Evolutionary conservation across 2,113 vertebrate species (phyloP), one percentile per base, ranked within the genome.

Genomic region (Apodemus sylvaticus): DNA sequence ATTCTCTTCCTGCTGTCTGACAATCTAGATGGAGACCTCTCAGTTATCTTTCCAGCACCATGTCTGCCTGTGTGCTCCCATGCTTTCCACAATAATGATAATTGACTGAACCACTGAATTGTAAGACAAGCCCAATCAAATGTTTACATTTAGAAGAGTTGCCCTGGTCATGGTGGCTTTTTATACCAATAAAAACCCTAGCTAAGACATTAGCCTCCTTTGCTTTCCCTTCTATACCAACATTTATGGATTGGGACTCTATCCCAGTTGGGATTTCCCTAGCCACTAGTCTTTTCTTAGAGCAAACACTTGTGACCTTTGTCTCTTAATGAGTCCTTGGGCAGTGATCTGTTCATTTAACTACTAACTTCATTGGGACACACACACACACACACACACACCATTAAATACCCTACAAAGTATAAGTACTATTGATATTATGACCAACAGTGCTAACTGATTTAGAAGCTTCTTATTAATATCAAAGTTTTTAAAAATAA

Each of bases 401-500:
- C n/a, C n/a, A n/a, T n/a, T n/a, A 73, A 55, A 58, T 42, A 58
- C 4, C 51, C 51, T 8, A 31, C n/a, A 74, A 60, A 60, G 26
- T 10, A 58, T 73, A 39, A 60, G 55, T 55, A 68, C 70, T 91
- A 94, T 42, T 79, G 73, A 89, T 94, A 91, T 64, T 89, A 31
- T 93, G 87, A 74, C 90, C 92, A 86, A 76, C 62, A 36, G 20
- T 92, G n/a, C 3, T 16, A 34, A 71, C 74, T 88, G 81, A 89
- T 76, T 94, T 76, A 95, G 79, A 97, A 95, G 85, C 16, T 87
- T 66, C 70, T 86, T 81, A 45, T 93, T 94, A 90, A 34, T 92
- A 58, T 55, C 64, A 93, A 88, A 55, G 86, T 93, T 93, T 92
- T 96, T 91, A 42, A 79, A 79, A 88, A 95, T 95, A 81, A 83